These are phyloP conservation scores for Morone chrysops DNA, from an alignment of 2,113 vertebrate genomes.

Conservation along the genomic window DNA sequence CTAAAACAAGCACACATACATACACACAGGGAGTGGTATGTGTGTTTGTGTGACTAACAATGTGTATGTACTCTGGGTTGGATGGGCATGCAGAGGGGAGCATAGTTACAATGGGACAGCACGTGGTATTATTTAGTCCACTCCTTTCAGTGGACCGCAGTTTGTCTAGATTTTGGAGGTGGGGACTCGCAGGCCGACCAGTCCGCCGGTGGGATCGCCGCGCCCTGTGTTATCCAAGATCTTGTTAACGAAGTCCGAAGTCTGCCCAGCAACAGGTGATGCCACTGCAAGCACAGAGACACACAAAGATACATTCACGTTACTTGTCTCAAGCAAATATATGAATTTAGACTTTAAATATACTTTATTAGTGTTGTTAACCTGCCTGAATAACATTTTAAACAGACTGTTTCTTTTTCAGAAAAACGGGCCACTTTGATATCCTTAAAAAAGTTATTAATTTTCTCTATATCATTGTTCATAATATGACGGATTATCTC, in stretches of 20 bases:
- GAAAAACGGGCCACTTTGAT: neutral
- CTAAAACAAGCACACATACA: slow-evolving; percentile 76
- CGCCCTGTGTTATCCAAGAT: slow-evolving; percentile 97
- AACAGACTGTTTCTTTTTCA: neutral
- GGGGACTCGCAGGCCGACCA: slow-evolving; percentile 95
- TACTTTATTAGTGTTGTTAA: no score
- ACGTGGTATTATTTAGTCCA: slow-evolving; percentile 69
- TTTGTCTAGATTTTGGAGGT: slow-evolving; percentile 91
- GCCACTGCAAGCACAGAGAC: slow-evolving; percentile 79
- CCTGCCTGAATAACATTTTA: no score
- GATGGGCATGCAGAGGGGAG: slow-evolving; percentile 93
- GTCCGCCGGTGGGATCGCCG: slow-evolving; percentile 96
- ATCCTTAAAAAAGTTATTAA: neutral
- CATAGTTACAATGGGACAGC: slow-evolving; percentile 88
- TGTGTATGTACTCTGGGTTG: slow-evolving; percentile 86
- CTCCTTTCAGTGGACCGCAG: slow-evolving; percentile 60
- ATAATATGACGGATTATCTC: neutral
- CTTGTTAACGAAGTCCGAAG: slow-evolving; percentile 98
- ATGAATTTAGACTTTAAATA: no score
- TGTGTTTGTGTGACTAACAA: slow-evolving; percentile 74
- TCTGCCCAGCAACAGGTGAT: slow-evolving; percentile 94
- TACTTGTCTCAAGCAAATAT: neutral
- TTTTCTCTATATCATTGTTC: neutral
- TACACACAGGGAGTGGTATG: slow-evolving; percentile 75
- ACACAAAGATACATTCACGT: neutral